Percentiles rank a stretch among this genome's conserved stretches.
phyloP scores from a whole-genome alignment of 2,888 invertebrate species.

The Oxytorus armatus region DNA sequence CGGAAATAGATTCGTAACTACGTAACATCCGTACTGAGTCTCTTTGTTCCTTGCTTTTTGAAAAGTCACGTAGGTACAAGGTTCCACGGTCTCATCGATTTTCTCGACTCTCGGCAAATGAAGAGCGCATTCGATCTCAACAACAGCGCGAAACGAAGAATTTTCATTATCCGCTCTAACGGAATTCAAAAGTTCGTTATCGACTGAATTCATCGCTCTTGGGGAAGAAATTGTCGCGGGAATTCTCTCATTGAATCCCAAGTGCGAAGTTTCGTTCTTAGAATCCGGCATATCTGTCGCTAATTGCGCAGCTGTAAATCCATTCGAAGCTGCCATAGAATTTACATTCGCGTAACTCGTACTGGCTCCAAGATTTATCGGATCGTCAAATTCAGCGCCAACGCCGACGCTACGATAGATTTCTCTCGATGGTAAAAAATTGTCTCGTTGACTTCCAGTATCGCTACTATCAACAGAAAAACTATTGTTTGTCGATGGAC shows the following conservation, averaged over 20 bases:
- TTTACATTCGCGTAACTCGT: constrained; percentile 66
- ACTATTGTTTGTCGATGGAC: constrained; percentile 72
- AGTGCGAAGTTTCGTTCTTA: constrained; percentile 28
- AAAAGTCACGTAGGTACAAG: constrained; percentile 88
- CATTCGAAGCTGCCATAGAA: constrained; percentile 26
- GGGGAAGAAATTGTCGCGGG: constrained; percentile 6
- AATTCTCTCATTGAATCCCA: constrained; percentile 3
- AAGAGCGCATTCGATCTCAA: constrained; percentile 86
- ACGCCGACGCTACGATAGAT: constrained; percentile 81
- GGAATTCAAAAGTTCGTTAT: constrained; percentile 60
- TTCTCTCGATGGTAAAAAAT: constrained; percentile 76
- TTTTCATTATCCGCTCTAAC: constrained; percentile 62
- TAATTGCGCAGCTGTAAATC: constrained; percentile 14
- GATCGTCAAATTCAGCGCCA: constrained; percentile 80
- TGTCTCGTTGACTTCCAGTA: constrained; percentile 74
- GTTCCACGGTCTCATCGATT: constrained; percentile 84
- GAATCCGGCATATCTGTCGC: constrained; percentile 6
- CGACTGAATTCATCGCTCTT: constrained; percentile 33
- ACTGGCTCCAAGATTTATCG: constrained; percentile 68
- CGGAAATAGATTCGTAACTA: constrained; percentile 85
- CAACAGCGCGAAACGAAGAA: constrained; percentile 84
- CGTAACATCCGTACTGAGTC: constrained; percentile 80
- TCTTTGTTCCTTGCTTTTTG: constrained; percentile 82
- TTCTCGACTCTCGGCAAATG: constrained; percentile 85
- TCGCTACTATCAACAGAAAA: constrained; percentile 75